Base-by-base conservation (phyloP, 2,888 invertebrate genomes). In the Drosophila eohydei region DNA sequence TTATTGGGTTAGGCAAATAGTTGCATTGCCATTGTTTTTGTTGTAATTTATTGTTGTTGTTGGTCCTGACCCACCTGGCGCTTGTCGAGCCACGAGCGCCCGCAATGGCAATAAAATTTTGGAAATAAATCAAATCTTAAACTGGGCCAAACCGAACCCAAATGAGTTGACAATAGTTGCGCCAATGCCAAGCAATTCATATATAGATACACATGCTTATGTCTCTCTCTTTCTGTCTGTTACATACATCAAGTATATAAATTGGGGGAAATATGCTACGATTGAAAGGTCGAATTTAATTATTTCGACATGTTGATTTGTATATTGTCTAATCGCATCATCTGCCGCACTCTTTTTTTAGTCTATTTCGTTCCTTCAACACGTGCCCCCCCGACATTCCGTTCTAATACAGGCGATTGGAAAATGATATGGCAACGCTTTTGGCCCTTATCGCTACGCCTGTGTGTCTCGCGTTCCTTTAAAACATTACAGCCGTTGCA, bases 51-150 rank as follows among this genome's bases (percentile, higher is more conserved):
- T 41, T 41, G 14, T 12, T 11, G 9, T 9, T 50, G 21, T 61
- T 38, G 40, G 71, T 43, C 52, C 30, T 74, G 60, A 34, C 50
- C 36, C 56, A 76, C 61, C 61, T 73, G 69, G 36, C 61, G 51
- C 61, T 68, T 48, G 58, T 11, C 51, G 51, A 59, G 30, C 46
- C 61, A 21, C 11, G 32, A n/a, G 16, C 34, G 8, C 11, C 21
- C 32, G 62, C 63, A 72, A 56, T 81, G 80, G 74, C 83, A 77
- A 80, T 83, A 77, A 85, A 83, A 80, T 88, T 78, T 85, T 78
- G 77, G 60, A 74, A 84, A 80, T 90, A 85, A 81, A 90, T 90
- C 83, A 89, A 89, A 81, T 74, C 67, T 48, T 75, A 78, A 89
- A 89, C 75, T 80, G 76, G 89, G 76, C 62, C 88, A 89, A 78